phyloP scores from a whole-genome alignment of 2,113 vertebrate genomes.

The Siniperca chuatsi region DNA sequence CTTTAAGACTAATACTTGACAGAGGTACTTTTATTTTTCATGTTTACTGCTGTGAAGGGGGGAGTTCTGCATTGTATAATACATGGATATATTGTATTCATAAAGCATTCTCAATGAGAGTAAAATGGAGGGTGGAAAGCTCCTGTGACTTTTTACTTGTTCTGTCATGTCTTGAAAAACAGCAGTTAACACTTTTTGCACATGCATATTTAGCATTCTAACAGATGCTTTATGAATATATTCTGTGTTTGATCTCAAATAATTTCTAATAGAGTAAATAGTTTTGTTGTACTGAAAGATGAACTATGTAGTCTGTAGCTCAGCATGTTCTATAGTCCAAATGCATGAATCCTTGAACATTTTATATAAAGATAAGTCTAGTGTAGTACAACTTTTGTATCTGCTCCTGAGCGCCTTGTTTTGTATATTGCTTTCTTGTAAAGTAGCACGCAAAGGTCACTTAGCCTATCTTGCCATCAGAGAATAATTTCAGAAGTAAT shows the following conservation, averaged over 20 bases:
- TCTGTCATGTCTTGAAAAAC: conserved; percentile 69
- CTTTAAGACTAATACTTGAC: conserved; percentile 73
- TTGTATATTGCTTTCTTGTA: conserved; percentile 85
- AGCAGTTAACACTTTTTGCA: conserved; percentile 72
- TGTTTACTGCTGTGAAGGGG: conserved; percentile 79
- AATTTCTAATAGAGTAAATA: conserved; percentile 82
- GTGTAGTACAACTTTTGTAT: conserved; percentile 83
- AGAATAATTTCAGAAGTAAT: conserved; percentile 74
- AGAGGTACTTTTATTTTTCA: conserved; percentile 81
- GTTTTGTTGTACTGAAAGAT: conserved; percentile 84
- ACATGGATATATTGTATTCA: conserved; percentile 78
- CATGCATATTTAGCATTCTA: conserved; percentile 77
- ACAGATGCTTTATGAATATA: conserved; percentile 86
- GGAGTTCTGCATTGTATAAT: conserved; percentile 74
- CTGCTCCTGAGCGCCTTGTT: conserved; percentile 82
- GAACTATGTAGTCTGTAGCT: conserved; percentile 80
- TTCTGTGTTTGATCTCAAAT: conserved; percentile 79
- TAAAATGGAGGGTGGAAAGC: conserved; percentile 30
- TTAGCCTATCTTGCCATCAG: conserved; percentile 75
- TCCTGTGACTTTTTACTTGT: conserved; percentile 69
- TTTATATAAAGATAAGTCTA: conserved; percentile 76
- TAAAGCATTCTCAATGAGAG: conserved; percentile 81
- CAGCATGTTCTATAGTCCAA: conserved; percentile 83
- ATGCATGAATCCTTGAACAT: conserved; percentile 80
- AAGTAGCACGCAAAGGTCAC: conserved; percentile 79